These are phyloP conservation scores for Escarpia spicata DNA, from an alignment of 2,888 invertebrate genomes.

Conservation along the genomic window DNA sequence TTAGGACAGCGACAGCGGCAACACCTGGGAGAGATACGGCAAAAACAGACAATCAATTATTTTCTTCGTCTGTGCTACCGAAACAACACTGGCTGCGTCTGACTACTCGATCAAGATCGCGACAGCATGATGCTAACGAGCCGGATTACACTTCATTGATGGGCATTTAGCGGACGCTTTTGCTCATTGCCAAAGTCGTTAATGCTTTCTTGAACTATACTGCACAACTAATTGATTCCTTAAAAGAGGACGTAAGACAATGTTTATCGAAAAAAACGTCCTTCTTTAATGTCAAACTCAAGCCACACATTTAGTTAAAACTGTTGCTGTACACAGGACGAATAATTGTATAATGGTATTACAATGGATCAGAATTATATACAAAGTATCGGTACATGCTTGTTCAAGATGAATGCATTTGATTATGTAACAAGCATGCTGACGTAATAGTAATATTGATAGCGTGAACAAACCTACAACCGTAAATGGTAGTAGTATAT, in stretches of 20 bases:
- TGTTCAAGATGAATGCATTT: no score
- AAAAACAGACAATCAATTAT: conserved; percentile 12
- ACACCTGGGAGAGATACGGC: background rate
- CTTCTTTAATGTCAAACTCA: background rate
- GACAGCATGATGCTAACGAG: background rate
- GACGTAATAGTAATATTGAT: no score
- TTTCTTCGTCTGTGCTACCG: conserved; percentile 5
- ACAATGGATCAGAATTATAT: no score
- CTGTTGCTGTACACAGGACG: no score
- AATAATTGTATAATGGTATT: no score
- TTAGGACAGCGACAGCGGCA: background rate
- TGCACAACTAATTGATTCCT: background rate
- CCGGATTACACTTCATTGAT: conserved; percentile 1
- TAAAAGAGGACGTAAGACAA: background rate
- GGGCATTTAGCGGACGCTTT: background rate
- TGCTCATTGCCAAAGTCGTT: background rate
- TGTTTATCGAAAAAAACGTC: background rate
- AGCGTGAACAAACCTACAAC: no score
- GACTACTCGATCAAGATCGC: conserved; percentile 16
- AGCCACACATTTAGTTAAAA: background rate
- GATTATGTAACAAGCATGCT: no score
- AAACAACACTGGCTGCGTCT: background rate
- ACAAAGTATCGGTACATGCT: no score
- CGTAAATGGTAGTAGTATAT: no score
- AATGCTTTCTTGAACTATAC: background rate